Evolutionary conservation across 2,113 vertebrate species (phyloP).

Genomic region (Brachypodius melanocephalos): DNA sequence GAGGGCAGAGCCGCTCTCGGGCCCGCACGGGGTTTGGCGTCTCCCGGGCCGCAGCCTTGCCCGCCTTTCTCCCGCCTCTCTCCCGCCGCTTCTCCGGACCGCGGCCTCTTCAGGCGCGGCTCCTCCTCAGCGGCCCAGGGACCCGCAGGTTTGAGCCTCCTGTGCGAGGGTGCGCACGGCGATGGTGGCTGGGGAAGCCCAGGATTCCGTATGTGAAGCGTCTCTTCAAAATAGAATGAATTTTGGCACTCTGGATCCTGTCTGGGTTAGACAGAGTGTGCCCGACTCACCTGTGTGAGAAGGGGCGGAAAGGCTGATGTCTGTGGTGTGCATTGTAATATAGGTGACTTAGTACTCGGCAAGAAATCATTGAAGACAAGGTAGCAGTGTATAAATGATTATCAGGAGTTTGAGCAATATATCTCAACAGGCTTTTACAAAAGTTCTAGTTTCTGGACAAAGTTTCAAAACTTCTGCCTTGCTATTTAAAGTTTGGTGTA

Average conservation of each 20-base stretch:
- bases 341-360: neutral
- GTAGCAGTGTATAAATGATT: neutral
- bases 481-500: neutral
- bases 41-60: neutral
- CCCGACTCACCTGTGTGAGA: no score
- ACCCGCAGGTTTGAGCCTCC: fast-evolving
- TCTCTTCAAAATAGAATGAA: fast-evolving
- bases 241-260: fast-evolving
- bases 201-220: fast-evolving
- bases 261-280: fast-evolving
- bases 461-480: neutral
- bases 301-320: neutral
- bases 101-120: neutral
- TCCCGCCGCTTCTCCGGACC: neutral
- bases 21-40: neutral
- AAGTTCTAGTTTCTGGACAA: neutral
- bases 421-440: neutral
- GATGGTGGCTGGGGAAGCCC: fast-evolving
- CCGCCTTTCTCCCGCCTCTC: neutral
- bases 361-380: neutral
- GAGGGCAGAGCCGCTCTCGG: neutral
- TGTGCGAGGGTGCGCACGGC: fast-evolving
- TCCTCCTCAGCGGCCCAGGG: neutral
- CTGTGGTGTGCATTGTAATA: neutral
- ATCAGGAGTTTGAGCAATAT: neutral